These are phyloP conservation scores for Ochropleura plecta DNA, from an alignment of 2,888 invertebrate genomes.

Conservation along the genomic window DNA sequence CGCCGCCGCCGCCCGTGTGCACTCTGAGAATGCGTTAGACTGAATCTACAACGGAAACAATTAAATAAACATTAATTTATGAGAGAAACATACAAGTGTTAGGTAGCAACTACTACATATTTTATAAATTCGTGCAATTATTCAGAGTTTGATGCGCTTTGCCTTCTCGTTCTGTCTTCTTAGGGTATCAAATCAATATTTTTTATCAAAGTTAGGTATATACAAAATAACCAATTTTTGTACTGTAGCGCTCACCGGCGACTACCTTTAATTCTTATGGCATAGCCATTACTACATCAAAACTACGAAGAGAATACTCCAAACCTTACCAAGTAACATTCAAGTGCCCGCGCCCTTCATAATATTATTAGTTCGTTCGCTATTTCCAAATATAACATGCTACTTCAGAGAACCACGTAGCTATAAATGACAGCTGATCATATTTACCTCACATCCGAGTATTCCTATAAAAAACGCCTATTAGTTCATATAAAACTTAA, in stretches of 20 bases:
- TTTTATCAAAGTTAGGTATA: neutral
- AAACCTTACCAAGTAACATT: too few relatives aligned
- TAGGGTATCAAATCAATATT: neutral
- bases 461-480: neutral
- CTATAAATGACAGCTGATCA: neutral
- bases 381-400: neutral
- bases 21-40: slow-evolving; percentile 19
- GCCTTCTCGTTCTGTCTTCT: neutral
- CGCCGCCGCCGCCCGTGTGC: neutral
- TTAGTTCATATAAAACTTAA: neutral
- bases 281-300: too few relatives aligned
- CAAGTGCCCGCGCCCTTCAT: neutral
- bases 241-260: too few relatives aligned
- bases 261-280: too few relatives aligned
- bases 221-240: neutral
- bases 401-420: too few relatives aligned
- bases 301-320: too few relatives aligned
- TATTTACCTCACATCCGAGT: neutral
- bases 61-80: slow-evolving; percentile 51
- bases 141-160: neutral
- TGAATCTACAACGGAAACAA: slow-evolving; percentile 31
- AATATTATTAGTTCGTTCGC: neutral
- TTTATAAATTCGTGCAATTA: slow-evolving; percentile 16
- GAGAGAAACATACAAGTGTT: slow-evolving; percentile 18
- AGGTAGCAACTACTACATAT: neutral